These are phyloP conservation scores for Epirrita christyi DNA, from an alignment of 2,888 invertebrate genomes.

Conservation along the genomic window DNA sequence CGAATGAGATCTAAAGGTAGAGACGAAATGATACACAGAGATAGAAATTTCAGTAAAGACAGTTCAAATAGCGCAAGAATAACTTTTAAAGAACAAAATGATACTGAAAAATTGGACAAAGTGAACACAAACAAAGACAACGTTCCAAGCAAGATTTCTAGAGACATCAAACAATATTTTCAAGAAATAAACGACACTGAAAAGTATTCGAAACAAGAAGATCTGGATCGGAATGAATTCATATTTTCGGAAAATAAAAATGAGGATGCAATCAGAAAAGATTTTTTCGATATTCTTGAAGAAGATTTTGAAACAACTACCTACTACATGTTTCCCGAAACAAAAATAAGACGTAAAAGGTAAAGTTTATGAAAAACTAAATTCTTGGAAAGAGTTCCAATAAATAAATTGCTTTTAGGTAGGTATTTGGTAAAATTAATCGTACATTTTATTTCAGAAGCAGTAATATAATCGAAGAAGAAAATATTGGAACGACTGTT, in stretches of 20 bases:
- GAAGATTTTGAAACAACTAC: slow-evolving; percentile 27
- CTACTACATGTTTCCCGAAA: slow-evolving; percentile 10
- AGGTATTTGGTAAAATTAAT: slow-evolving; percentile 1
- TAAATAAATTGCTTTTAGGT: background rate
- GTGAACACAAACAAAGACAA: background rate
- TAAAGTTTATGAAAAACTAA: slow-evolving; percentile 16
- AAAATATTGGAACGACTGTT: slow-evolving; percentile 55
- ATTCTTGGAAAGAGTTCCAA: background rate
- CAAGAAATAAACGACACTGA: background rate
- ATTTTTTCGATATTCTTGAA: background rate
- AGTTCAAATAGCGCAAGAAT: background rate
- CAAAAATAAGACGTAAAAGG: slow-evolving; percentile 39
- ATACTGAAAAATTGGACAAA: background rate
- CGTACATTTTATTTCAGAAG: slow-evolving; percentile 51
- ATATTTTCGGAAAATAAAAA: slow-evolving; percentile 43
- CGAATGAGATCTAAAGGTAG: slow-evolving; percentile 10
- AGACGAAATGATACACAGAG: background rate
- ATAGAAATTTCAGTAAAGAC: background rate
- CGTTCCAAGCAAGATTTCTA: background rate
- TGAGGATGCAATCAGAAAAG: background rate
- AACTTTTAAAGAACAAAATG: background rate
- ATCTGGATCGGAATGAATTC: slow-evolving; percentile 42
- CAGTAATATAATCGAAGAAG: slow-evolving; percentile 69
- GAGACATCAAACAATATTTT: background rate
- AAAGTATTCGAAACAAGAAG: slow-evolving; percentile 20